Conservation (phyloP, 2,888 invertebrate species). For the Cataglyphis cursor region DNA sequence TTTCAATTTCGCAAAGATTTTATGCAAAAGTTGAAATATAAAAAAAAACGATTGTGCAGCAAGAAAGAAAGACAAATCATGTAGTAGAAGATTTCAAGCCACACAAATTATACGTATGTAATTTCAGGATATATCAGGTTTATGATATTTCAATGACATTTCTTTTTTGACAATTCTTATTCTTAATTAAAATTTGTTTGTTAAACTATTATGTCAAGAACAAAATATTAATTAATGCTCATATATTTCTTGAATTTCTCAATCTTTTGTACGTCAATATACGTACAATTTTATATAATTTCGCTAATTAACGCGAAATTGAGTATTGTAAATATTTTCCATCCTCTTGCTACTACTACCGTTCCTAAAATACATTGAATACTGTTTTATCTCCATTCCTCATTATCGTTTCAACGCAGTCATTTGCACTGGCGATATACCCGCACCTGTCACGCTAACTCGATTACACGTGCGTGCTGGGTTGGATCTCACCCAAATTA, state of each 20-base stretch:
- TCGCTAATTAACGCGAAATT: conserved; percentile 61
- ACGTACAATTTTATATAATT: conserved; percentile 61
- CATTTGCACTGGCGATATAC: conserved; percentile 63
- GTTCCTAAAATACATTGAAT: conserved; percentile 6
- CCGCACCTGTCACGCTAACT: conserved; percentile 23
- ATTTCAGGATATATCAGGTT: not conserved
- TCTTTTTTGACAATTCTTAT: not conserved
- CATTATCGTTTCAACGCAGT: conserved; percentile 71
- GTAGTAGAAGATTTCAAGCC: not conserved
- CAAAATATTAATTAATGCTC: conserved; percentile 2
- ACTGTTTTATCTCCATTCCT: conserved; percentile 71
- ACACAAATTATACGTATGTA: not conserved
- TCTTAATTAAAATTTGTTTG: not conserved
- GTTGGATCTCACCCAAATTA: conserved; percentile 19
- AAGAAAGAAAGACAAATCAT: not conserved
- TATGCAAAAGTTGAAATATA: conserved; percentile 2
- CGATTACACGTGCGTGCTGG: conserved; percentile 29
- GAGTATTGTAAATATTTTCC: conserved; percentile 26
- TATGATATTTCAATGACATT: not conserved
- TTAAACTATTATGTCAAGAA: not conserved
- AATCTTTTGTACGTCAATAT: conserved; percentile 52
- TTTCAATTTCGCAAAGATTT: conserved; percentile 48
- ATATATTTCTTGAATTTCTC: conserved; percentile 62
- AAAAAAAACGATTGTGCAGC: not conserved
- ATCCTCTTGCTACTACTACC: not conserved